These are phyloP conservation scores for Neodiprion lecontei DNA, from an alignment of 1,140 invertebrate species.

Conservation along the genomic window DNA sequence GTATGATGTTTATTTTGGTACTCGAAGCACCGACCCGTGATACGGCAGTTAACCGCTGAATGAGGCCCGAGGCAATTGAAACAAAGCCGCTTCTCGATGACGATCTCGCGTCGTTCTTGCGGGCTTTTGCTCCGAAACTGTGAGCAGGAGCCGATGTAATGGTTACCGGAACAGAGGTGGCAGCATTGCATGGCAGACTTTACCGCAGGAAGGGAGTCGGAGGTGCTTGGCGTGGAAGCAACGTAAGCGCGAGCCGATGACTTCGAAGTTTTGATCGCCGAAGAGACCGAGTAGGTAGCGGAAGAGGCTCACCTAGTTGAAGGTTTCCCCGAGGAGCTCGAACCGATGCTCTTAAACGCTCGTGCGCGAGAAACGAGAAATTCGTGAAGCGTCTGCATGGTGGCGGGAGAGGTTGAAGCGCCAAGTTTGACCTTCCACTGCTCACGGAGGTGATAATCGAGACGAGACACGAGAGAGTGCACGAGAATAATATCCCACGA, in stretches of 20 bases:
- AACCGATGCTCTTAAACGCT: neutral
- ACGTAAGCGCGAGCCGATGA: neutral
- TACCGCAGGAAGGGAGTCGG: neutral
- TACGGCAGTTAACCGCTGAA: neutral
- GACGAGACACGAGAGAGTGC: neutral
- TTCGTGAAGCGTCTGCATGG: neutral
- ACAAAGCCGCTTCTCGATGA: neutral
- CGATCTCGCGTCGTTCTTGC: neutral
- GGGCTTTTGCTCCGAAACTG: neutral
- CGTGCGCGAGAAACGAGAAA: neutral
- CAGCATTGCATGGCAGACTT: neutral
- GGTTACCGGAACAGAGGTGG: neutral
- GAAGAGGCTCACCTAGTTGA: no score
- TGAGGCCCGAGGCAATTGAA: neutral
- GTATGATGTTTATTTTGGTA: neutral
- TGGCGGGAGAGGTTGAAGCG: slow-evolving; percentile 8
- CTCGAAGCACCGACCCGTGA: neutral
- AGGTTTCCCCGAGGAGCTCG: no score
- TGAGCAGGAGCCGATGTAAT: neutral
- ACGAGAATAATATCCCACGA: slow-evolving; percentile 11
- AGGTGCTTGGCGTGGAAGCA: neutral
- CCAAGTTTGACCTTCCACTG: slow-evolving; percentile 8
- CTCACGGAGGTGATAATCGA: neutral
- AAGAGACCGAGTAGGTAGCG: no score
- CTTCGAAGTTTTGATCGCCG: neutral